Evolutionary conservation across 2,797 vertebrate species (phyloP), one percentile per base, ranked within the genome.

Genomic region (Smutsia gigantea): DNA sequence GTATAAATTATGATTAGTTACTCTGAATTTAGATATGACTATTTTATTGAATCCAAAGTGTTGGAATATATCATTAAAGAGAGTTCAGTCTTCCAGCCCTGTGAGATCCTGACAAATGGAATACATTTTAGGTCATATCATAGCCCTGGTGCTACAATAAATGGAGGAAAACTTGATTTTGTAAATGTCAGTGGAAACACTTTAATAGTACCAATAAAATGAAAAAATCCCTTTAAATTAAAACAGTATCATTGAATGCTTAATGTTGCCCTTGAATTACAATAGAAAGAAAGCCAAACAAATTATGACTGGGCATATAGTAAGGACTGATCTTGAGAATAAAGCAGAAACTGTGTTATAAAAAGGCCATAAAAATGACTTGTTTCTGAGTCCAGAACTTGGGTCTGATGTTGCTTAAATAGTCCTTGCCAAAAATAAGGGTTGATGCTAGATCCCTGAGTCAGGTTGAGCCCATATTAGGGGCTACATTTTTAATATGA

Each of bases 41-140:
- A 25, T 94, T 96, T 87, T 88, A 95, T 92, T 97, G 91, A 97
- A 90, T 91, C 39, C 71, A 84, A 96, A 93, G 29, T 85, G 77
- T 89, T 93, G 81, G 59, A 94, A 69, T 98, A 96, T 94, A 92
- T 87, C 96, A 92, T 88, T 97, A 97, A 98, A 97, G 92, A 96
- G 91, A 71, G 21, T 85, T 93, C 66, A 25, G 57, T 97, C 87
- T 97, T 75, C 49, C 12, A 96, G 55, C 64, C 53, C 7, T 96
- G 19, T 96, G 95, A 98, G 97, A 95, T 97, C 90, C 84, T 95
- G 81, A 93, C 69, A 94, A 96, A 86, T 69, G 57, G 75, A 95
- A 61, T 59, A 87, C 7, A 64, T 1, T 0, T 51, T 91, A 75
- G 83, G 61, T 96, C 94, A 96, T 77, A 64, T 51, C 18, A 66